Conservation (phyloP, 2,797 vertebrate genomes). For the Takifugu ocellatus region DNA sequence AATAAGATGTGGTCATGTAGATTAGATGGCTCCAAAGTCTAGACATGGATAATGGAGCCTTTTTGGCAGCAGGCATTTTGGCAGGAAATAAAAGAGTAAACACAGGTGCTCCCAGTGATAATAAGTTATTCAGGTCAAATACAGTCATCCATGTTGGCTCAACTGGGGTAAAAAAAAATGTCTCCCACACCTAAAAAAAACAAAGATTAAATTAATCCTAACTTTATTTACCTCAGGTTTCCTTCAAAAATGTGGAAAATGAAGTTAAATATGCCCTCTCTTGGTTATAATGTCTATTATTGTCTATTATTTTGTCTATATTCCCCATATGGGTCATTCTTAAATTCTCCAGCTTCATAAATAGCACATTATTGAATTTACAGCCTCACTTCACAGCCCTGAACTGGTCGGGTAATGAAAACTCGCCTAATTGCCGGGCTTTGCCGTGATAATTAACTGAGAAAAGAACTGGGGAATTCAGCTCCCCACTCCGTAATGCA, state of each 20-base stretch:
- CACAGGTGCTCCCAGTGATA: no score
- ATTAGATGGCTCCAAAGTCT: slow-evolving; percentile 9
- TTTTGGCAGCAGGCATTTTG: background rate
- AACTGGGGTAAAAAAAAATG: no score
- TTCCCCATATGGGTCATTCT: slow-evolving; percentile 29
- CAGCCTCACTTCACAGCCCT: slow-evolving; percentile 46
- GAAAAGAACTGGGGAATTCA: slow-evolving; percentile 26
- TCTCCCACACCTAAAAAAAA: no score
- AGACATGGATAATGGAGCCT: slow-evolving; percentile 3
- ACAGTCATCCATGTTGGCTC: no score
- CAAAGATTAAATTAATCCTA: no score
- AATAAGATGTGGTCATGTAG: slow-evolving; percentile 8
- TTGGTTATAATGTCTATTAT: slow-evolving; percentile 13
- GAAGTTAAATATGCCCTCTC: slow-evolving; percentile 10
- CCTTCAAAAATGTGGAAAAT: no score
- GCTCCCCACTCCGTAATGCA: slow-evolving; percentile 16
- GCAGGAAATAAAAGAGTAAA: no score
- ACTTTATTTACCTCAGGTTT: no score
- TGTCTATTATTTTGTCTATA: slow-evolving; percentile 33
- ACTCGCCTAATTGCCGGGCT: slow-evolving; percentile 44
- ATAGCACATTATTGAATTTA: slow-evolving; percentile 60
- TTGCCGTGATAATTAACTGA: slow-evolving; percentile 56
- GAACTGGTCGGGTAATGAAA: slow-evolving; percentile 57
- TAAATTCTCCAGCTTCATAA: slow-evolving; percentile 51
- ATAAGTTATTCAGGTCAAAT: slow-evolving; percentile 4